Evolutionary conservation across 1,140 invertebrate species (phyloP), one percentile per base, ranked within the genome.

Genomic region (Brevipalpus yothersi): DNA sequence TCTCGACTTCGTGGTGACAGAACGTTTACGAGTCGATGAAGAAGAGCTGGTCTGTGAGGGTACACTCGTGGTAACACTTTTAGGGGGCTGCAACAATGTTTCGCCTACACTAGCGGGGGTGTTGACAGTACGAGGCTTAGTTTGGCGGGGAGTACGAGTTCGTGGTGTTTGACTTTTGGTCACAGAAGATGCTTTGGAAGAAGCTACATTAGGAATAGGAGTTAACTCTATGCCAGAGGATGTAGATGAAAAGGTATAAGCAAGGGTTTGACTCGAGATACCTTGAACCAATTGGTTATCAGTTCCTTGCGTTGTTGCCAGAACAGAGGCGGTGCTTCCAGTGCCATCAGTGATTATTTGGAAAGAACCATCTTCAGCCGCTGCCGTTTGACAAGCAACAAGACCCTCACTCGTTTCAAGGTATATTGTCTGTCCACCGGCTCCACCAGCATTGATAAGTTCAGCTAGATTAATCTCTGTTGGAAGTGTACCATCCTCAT

Each of bases 381-480:
- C 21, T 10, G 58, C 21, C 15, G 45, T 21, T 40, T 57, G 21
- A 49, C 59, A 60, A 23, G 41, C 41, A 47, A 60, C 53, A n/a
- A 56, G 47, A 43, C 59, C 59, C 45, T 60, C 59, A 17, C 56
- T 21, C 2, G 59, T 60, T 47, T 60, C 53, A 45, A 60, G 15
- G 10, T 56, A 57, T 19, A 59, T 47, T 23, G 58, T 53, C 43
- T 59, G 58, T 8, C 57, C 57, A 53, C 17, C 12, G 8, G 54
- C 55, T 7, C 15, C 12, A 17, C 53, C 59, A 10, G 53, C 41
- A 57, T 45, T 56, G 7, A 56, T 49, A 9, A 60, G 2, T 19
- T 60, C 54, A 21, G 53, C 53, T 23, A 60, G 41, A 56, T 56
- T 60, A 15, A 56, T 47, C 47, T 60, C 59, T 23, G 53, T 41